Base-by-base conservation (phyloP, 2,888 invertebrate species). In the Protodeltote pygarga region DNA sequence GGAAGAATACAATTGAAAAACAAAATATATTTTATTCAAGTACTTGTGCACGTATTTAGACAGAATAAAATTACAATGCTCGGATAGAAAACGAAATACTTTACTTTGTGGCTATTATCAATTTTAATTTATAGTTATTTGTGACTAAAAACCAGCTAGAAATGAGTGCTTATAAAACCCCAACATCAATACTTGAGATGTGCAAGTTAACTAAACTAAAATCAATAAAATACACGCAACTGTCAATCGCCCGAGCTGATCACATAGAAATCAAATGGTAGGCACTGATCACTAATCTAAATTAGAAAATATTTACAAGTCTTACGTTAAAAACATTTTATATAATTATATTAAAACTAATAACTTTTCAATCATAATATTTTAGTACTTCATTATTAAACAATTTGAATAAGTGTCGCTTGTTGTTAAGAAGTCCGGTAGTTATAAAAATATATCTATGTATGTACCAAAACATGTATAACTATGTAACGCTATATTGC, bases 241-340 rank as follows among this genome's bases (percentile, higher is more conserved):
- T 21, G 9, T 9, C 13, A 40, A 45, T 28, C 31, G 34, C 41
- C 59, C 50, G 38, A 16, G 39, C 42, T 33, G 42, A 58, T 38
- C 25, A 35, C 33, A 39, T 39, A 49, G 9, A 68, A 69, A 60
- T 51, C 49, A 66, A 42, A 53, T 59, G 58, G 57, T 69, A 80
- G 80, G 79, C 81, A 81, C 81, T 78, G 79, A 67, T 72, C 28
- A 59, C 70, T 79, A 80, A 62, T 53, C 71, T 79, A 79, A 41
- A 51, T 58, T 74, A 71, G 46, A 71, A 73, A 81, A 77, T 81
- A 66, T 79, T 76, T 79, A 81, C 70, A 70, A 66, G 54, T 65
- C 62, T 61, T 69, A 52, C 58, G 46, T 66, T 62, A 62, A 66
- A 54, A 71, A 52, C 38, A 62, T 57, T 47, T 53, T 41, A 49